phyloP scores from a whole-genome alignment of 1,140 invertebrate species.

The Atopsyche davidsoni region DNA sequence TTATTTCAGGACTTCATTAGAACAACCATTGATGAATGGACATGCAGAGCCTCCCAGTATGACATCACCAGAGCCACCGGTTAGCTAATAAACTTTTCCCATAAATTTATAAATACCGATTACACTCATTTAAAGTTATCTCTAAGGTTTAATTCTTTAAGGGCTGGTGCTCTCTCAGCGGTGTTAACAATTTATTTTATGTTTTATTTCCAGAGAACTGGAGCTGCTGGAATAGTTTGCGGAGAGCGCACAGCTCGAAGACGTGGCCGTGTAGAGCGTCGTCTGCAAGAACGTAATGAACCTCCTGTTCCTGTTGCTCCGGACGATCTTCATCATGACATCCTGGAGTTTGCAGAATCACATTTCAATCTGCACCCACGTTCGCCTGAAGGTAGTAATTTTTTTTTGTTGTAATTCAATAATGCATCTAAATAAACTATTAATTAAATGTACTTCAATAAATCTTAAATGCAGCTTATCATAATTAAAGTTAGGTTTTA shows the following conservation, averaged over 20 bases:
- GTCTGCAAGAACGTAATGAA: constrained; percentile 68
- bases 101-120: no score
- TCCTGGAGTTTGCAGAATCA: constrained; percentile 88
- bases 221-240: constrained; percentile 36
- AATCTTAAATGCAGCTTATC: neutral
- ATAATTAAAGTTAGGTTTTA: neutral
- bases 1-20: constrained; percentile 17
- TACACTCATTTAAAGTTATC: no score
- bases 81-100: no score
- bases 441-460: no score
- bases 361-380: constrained; percentile 88
- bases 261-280: constrained; percentile 77
- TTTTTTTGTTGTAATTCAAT: constrained; percentile 2
- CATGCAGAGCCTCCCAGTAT: constrained; percentile 23
- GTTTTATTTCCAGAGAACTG: constrained; percentile 19
- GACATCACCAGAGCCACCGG: constrained; percentile 27
- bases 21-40: constrained; percentile 26
- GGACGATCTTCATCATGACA: constrained; percentile 63
- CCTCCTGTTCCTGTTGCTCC: constrained; percentile 35
- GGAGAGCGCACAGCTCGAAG: constrained; percentile 64
- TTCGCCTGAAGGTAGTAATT: constrained; percentile 63
- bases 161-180: no score
- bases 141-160: no score
- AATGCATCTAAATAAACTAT: no score
- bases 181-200: no score